Evolutionary conservation across 2,888 invertebrate genomes (phyloP), one percentile per base, ranked within the genome.

Genomic region (Penaeus monodon): DNA sequence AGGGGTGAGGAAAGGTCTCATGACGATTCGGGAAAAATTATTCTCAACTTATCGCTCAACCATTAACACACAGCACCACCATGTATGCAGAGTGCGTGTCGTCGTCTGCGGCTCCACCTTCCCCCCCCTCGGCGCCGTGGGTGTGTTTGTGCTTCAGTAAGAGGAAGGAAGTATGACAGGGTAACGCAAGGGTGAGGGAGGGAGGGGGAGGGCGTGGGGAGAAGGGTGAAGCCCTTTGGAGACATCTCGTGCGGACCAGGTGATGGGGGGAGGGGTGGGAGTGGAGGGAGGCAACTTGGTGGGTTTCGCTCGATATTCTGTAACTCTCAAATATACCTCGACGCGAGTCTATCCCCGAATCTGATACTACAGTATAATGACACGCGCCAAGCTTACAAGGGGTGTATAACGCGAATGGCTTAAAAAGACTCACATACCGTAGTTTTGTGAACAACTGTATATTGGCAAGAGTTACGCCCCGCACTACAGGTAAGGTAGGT

Each of bases 1-100:
- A 84, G 89, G 89, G 90, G 91, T 91, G 91, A 88, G 89, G 79
- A 81, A 85, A 85, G 89, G 84, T 79, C 77, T 89, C 85, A 86
- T 90, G 89, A 57, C 57, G 57, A 57, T 57, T 57, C 57, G 57
- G 57, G 57, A 57, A 57, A 57, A 57, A 57, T 57, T 57, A 57
- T 57, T 57, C 57, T 20, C 57, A 14, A 57, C 57, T 57, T 57
- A 57, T 57, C 57, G 57, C 57, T 57, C 57, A 57, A 57, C 57
- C 57, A 57, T 57, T 57, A 57, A 57, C 57, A 57, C 57, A 12
- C 57, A 17, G 57, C 57, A 17, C 57, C 57, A 20, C 17, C 57
- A 57, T 17, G 57, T 12, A 57, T 57, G 14, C 57, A 20, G 57
- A 57, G 57, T 57, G 57, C 57, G 57, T 57, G 57, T 57, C 49